Percentiles rank a stretch among this genome's conserved stretches.
These are phyloP conservation scores for Anhinga rufa DNA, from an alignment of 2,113 vertebrate species.

Conservation along the genomic window DNA sequence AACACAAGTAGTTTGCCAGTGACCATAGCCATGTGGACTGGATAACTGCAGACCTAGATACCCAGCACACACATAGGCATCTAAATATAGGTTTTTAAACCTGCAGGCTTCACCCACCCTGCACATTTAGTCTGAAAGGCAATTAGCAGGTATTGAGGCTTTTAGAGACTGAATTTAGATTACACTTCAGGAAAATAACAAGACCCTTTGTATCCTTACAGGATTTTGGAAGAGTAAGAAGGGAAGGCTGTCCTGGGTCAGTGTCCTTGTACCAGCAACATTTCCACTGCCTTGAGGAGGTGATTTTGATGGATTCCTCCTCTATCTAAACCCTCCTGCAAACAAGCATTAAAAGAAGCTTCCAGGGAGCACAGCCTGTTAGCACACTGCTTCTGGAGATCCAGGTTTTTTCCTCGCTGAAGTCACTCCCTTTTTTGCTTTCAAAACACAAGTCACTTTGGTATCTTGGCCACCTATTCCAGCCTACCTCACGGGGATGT, in stretches of 20 bases:
- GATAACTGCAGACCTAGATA: neutral
- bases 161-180: neutral
- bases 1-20: neutral
- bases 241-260: neutral
- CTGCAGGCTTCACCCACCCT: neutral
- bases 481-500: conserved; percentile 51
- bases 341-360: conserved; percentile 27
- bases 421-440: conserved; percentile 52
- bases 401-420: neutral
- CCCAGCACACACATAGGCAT: too few relatives aligned
- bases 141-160: neutral
- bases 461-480: neutral
- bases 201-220: neutral
- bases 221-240: neutral
- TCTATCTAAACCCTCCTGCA: conserved; percentile 2
- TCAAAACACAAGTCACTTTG: neutral
- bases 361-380: neutral
- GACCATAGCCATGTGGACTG: neutral
- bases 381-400: conserved; percentile 14
- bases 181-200: neutral
- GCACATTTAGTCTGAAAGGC: neutral
- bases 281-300: neutral
- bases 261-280: neutral
- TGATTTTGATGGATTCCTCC: conserved; percentile 31
- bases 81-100: neutral